Base-by-base conservation (phyloP, 2,113 vertebrate genomes). In the Damaliscus lunatus region DNA sequence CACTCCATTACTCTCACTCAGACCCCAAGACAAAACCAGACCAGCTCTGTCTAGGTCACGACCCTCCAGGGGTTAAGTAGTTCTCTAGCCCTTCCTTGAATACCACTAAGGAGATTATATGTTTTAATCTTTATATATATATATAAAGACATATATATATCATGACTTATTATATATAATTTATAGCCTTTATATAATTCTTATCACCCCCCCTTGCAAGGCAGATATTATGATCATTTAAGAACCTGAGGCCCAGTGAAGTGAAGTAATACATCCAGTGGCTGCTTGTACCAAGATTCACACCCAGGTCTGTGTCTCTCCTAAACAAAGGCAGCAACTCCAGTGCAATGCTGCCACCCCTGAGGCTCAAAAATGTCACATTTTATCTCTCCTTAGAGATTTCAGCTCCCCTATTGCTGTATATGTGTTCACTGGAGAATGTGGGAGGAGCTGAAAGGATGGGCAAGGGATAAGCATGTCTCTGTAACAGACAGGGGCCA, bases 161-260 rank as follows among this genome's bases (percentile, higher is more conserved):
- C 40, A 40, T 40, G 40, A 40, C 40, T 40, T 40, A 40, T 40
- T 11, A 71, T 85, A 40, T 52, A 55, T 88, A 77, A 94, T 67
- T 60, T 93, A 88, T 89, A 86, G 81, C 21, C 14, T 96, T 71
- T 71, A 60, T 71, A 40, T 95, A 88, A 81, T 88, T 88, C 88
- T 83, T 78, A 84, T 23, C 78, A 60, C 60, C 8, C 40, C 55
- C 57, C 11, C 71, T 71, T 83, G 52, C 15, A 94, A 92, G 55
- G 57, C 50, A 96, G 71, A 29, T 50, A 62, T 36, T 52, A 64
- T 21, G 48, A 96, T 71, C 77, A 96, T 60, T 62, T 78, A 88
- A 78, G 84, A 92, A 64, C 87, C 6, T 33, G 50, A 94, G 48
- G 64, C 7, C 46, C 40, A 29, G 57, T 88, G 82, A 88, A 27